Base-by-base conservation (phyloP, 2,113 vertebrate species). In the Fulmarus glacialis region DNA sequence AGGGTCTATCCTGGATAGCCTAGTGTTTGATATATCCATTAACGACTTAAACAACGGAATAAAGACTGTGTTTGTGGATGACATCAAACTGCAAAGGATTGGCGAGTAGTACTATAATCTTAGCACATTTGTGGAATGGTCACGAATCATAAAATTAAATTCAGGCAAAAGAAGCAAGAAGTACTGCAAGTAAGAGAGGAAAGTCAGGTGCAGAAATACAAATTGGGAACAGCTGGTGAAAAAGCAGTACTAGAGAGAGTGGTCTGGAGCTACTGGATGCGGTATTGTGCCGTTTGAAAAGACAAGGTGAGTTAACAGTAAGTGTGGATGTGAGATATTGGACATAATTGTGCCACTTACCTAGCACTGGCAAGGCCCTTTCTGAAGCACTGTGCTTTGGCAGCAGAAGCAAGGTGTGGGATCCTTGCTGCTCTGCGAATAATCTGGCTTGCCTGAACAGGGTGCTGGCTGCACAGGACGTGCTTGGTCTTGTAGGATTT, bases 81-180 rank as follows among this genome's bases (percentile, higher is more conserved):
- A 66, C 32, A 15, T 34, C 59, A 40, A 15, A 73, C 30, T 73
- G 68, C 38, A 81, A 36, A 63, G 34, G 30, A 58, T 9, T 77
- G 45, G 34, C 2, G 3, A 45, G 30, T 20, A 13, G 48, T 53
- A 34, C 53, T 68, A 2, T 38, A 43, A 6, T 47, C 60, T 66
- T 81, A 66, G 89, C 3, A 58, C 7, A 6, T 53, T 58, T 53
- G 36, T 73, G 63, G 47, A 75, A 72, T 7, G 86, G 40, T 29
- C 8, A 2, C 5, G 5, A 87, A 75, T 75, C 30, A 42, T 47
- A 24, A 84, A 73, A 86, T 45, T 11, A 89, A 87, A 59, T 58
- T 30, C 0, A 0, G 32, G 38, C 55, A 45, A 58, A 70, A 89
- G 50, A 43, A 64, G 48, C 0, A 0, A 63, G 12, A 81, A 92